phyloP scores from a whole-genome alignment of 2,113 vertebrate species.

The Brevimyrus niger region DNA sequence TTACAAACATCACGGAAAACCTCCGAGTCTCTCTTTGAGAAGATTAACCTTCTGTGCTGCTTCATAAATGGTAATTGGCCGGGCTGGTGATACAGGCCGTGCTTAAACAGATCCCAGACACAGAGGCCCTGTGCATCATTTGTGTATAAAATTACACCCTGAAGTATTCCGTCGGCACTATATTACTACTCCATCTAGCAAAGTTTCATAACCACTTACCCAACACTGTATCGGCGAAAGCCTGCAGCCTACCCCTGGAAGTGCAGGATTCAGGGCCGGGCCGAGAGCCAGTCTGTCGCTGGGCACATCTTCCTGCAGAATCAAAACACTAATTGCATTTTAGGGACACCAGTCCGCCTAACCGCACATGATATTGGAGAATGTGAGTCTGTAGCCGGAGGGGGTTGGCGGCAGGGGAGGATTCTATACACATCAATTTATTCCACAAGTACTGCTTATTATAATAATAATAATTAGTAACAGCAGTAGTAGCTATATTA shows the following conservation, averaged over 20 bases:
- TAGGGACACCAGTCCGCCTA: not conserved
- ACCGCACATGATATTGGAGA: not conserved
- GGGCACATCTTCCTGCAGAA: not conserved
- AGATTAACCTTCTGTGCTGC: conserved; percentile 54
- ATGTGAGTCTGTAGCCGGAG: not conserved
- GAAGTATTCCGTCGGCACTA: conserved; percentile 42
- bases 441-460: not conserved
- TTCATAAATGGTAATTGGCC: conserved; percentile 62
- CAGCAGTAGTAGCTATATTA: not conserved
- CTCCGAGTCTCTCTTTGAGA: conserved; percentile 53
- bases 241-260: not conserved
- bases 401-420: not conserved
- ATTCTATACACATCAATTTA: not conserved
- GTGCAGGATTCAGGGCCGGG: too few species aligned
- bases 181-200: not conserved
- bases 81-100: conserved; percentile 34
- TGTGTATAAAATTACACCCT: conserved; percentile 46
- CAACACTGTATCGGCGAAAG: not conserved
- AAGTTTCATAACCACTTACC: not conserved
- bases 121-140: not conserved
- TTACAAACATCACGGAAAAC: conserved; percentile 42
- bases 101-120: conserved; percentile 26
- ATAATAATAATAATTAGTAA: not conserved
- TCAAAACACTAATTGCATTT: not conserved
- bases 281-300: not conserved